These are phyloP conservation scores for Dusona sp. DNA, from an alignment of 2,888 invertebrate species.

Conservation along the genomic window DNA sequence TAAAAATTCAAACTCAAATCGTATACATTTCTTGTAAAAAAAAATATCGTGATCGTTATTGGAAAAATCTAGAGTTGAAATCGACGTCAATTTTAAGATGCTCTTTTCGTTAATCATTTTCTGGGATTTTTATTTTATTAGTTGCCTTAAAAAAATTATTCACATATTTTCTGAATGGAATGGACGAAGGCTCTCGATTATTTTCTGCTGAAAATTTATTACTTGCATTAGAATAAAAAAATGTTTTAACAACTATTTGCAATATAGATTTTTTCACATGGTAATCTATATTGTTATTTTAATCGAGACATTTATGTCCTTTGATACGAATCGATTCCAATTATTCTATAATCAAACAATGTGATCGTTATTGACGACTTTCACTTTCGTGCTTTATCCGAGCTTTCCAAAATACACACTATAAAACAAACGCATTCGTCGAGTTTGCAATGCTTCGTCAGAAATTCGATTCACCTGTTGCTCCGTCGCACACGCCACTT, in stretches of 20 bases:
- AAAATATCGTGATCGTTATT: neutral
- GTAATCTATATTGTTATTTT: neutral
- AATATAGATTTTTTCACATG: neutral
- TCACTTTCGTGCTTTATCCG: neutral
- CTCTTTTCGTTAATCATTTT: neutral
- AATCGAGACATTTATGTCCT: neutral
- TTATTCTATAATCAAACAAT: neutral
- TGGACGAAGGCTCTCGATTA: neutral
- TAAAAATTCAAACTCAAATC: neutral
- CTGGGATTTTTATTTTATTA: neutral
- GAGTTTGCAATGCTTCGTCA: constrained; percentile 48
- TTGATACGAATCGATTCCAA: neutral
- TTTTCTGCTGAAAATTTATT: neutral
- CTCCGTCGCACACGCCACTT: constrained; percentile 57
- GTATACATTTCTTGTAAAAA: neutral
- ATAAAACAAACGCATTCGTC: constrained; percentile 47
- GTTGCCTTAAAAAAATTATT: neutral
- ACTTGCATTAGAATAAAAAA: neutral
- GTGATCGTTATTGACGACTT: neutral
- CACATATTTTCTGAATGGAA: neutral
- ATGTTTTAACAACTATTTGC: neutral
- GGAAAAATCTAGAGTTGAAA: neutral
- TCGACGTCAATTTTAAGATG: neutral
- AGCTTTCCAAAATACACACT: constrained; percentile 8
- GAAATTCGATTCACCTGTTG: constrained; percentile 74